phyloP scores from a whole-genome alignment of 2,113 vertebrate species.

The Hiodon alosoides region DNA sequence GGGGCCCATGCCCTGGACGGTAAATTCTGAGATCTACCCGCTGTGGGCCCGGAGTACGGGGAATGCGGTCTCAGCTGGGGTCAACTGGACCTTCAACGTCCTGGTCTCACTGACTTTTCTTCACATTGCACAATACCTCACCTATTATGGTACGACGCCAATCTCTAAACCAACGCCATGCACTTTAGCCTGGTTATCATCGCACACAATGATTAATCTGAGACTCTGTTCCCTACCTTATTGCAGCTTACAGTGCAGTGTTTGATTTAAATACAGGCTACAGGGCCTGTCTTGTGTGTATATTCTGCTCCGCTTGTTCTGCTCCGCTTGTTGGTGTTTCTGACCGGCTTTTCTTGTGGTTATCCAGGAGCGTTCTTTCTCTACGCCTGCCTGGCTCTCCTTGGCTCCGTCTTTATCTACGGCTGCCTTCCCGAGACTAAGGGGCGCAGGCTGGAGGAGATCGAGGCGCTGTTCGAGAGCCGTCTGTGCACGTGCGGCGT shows the following conservation, averaged over 20 bases:
- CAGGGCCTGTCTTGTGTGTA: not conserved
- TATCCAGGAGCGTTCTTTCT: slow-evolving; percentile 90
- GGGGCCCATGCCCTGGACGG: slow-evolving; percentile 98
- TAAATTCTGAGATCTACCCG: slow-evolving; percentile 97
- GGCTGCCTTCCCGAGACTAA: slow-evolving; percentile 97
- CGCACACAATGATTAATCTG: not conserved
- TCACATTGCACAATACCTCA: slow-evolving; percentile 87
- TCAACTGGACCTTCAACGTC: slow-evolving; percentile 96
- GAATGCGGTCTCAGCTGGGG: slow-evolving; percentile 88
- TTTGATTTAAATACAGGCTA: not conserved
- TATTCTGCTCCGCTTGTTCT: not conserved
- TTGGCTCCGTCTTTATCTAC: slow-evolving; percentile 85
- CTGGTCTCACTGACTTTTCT: slow-evolving; percentile 91
- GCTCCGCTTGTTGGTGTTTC: not conserved
- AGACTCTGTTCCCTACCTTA: not conserved
- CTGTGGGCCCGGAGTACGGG: slow-evolving; percentile 98
- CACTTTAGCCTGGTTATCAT: slow-evolving; percentile 30
- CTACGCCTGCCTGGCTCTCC: slow-evolving; percentile 78
- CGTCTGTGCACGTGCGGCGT: slow-evolving; percentile 87
- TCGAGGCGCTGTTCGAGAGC: slow-evolving; percentile 88
- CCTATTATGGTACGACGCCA: slow-evolving; percentile 78
- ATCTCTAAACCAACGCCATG: not conserved
- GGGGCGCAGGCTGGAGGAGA: slow-evolving; percentile 88
- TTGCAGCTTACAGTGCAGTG: not conserved
- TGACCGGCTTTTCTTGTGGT: not conserved